Evolutionary conservation across 2,888 invertebrate species (phyloP), one percentile per base, ranked within the genome.

Genomic region (Blastobasis lacticolella): DNA sequence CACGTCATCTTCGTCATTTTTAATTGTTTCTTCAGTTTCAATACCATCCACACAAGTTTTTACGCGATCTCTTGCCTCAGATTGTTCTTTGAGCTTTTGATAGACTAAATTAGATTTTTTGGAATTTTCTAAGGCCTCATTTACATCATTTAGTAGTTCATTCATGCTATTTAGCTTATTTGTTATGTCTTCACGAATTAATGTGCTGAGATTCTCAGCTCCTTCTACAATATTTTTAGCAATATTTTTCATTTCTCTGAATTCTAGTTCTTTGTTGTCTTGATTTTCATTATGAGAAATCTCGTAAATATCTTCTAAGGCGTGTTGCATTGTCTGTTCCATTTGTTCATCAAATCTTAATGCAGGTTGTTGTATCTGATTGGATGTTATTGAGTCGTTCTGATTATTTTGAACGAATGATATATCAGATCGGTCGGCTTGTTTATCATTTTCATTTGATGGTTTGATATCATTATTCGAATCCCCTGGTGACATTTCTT

Each of bases 161-260:
- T 87, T 85, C 84, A 89, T 87, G 53, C 78, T 84, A 38, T 88
- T 83, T 1, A 88, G 58, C 66, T 89, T 89, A 58, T 87, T 88
- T 1, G 83, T 84, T 49, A 88, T 88, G 63, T 89, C 88, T 67
- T 81, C 84, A 52, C 74, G 71, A 47, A 88, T 85, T 1, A 88
- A 63, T n/a, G 81, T 81, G 51, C 82, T 78, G 0, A 87, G 59
- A 57, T 84, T 84, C 60, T 88, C 88, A 46, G 87, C 85, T 4
- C 82, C 84, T 63, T 84, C 80, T 1, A 86, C 85, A 46, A 88
- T 80, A 61, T 81, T 86, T 36, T 66, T 69, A 8, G 84, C 81
- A 6, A 87, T 64, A 54, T 67, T 76, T 63, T 75, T 83, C 85
- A 86, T 86, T 69, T 87, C 82, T 54, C 71, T 76, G 37, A 77